These are phyloP conservation scores for Gandaritis pyraliata DNA, from an alignment of 2,888 invertebrate genomes.

Conservation along the genomic window DNA sequence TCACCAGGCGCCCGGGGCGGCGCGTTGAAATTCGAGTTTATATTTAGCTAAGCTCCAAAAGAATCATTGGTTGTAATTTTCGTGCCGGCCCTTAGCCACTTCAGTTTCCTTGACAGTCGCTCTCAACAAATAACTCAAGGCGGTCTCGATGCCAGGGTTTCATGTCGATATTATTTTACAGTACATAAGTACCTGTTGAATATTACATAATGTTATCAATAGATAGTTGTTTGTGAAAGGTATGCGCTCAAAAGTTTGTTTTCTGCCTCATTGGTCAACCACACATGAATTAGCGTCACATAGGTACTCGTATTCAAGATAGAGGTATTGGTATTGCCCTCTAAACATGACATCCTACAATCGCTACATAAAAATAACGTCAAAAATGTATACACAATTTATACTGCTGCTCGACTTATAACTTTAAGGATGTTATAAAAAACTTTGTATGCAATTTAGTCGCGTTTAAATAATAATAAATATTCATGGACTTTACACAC, in stretches of 20 bases:
- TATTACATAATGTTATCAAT: conserved; percentile 29
- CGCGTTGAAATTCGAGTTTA: conserved; percentile 16
- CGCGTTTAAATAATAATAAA: too few species aligned
- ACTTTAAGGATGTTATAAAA: too few species aligned
- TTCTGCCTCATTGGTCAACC: too few species aligned
- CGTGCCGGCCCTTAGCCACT: conserved; percentile 24
- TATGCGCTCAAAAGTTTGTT: conserved; percentile 14
- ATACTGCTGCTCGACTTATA: too few species aligned
- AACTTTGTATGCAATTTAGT: too few species aligned
- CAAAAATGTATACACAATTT: too few species aligned
- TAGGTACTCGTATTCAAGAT: too few species aligned
- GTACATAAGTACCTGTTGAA: background rate
- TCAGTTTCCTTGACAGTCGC: conserved; percentile 34
- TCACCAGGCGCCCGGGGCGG: background rate
- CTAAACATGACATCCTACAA: too few species aligned
- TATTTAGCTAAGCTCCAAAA: conserved; percentile 29
- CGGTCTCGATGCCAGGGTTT: conserved; percentile 31
- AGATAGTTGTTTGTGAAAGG: conserved; percentile 33
- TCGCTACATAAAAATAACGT: too few species aligned
- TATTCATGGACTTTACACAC: too few species aligned
- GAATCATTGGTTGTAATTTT: conserved; percentile 20
- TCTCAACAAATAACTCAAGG: conserved; percentile 41
- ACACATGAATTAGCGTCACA: too few species aligned
- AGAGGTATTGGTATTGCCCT: too few species aligned
- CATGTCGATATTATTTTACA: conserved; percentile 34